Percentiles rank a stretch among this genome's conserved stretches.
These are phyloP conservation scores for Melanotaenia maccullochi DNA, from an alignment of 2,797 vertebrate genomes.

Conservation along the genomic window DNA sequence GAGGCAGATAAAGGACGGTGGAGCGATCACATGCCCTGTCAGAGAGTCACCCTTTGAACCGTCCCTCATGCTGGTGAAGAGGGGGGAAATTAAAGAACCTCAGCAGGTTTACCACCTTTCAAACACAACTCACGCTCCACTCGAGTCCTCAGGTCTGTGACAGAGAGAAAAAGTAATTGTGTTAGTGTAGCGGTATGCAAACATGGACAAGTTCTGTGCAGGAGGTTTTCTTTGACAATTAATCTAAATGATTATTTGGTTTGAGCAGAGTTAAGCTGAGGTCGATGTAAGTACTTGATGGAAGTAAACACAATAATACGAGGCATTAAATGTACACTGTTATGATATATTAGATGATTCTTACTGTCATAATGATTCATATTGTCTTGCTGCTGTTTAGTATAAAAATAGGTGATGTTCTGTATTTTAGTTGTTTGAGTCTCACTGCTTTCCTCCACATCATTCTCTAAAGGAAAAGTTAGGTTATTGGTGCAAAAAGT, in stretches of 20 bases:
- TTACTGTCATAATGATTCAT: constrained; percentile 3
- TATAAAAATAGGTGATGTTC: background rate
- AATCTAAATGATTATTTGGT: constrained; percentile 67
- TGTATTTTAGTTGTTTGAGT: background rate
- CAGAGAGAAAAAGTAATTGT: constrained; percentile 71
- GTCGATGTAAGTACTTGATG: constrained; percentile 62
- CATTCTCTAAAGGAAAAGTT: background rate
- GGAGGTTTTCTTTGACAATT: constrained; percentile 60
- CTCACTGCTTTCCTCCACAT: background rate
- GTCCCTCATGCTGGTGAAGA: constrained; percentile 78
- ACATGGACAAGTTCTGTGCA: constrained; percentile 23
- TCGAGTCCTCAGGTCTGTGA: constrained; percentile 72
- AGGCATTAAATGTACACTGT: constrained; percentile 18
- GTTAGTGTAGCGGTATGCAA: constrained; percentile 17
- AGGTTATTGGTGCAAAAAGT: background rate
- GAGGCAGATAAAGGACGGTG: constrained; percentile 84
- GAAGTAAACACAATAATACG: constrained; percentile 36
- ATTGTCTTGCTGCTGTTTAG: too few species aligned
- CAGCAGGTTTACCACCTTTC: constrained; percentile 82
- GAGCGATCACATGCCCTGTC: constrained; percentile 85
- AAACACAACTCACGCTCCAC: constrained; percentile 79
- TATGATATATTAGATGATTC: constrained; percentile 18
- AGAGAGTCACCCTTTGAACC: constrained; percentile 86
- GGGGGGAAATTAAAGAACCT: constrained; percentile 82
- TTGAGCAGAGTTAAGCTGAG: constrained; percentile 52